Evolutionary conservation across 2,888 invertebrate genomes (phyloP).

Genomic region (Reticulitermes lucifugus): DNA sequence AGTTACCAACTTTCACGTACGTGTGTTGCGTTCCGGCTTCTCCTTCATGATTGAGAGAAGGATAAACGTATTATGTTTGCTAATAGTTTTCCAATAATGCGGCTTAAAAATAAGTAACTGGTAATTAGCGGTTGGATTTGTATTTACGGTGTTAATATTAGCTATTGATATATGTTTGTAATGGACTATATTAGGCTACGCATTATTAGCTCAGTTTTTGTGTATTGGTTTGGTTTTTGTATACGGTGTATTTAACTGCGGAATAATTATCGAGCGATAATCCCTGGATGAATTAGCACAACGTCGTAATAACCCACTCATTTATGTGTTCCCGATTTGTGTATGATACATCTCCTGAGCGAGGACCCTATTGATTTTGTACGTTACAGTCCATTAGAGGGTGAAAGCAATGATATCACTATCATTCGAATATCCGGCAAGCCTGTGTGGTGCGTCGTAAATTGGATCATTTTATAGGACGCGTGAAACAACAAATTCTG

Average conservation of each 20-base stretch:
- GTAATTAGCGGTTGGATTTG: neutral
- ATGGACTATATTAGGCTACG: neutral
- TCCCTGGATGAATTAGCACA: slow-evolving; percentile 5
- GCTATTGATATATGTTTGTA: neutral
- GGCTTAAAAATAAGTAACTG: neutral
- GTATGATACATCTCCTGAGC: neutral
- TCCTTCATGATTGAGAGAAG: too few relatives aligned
- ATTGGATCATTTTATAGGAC: neutral
- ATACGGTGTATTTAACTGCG: neutral
- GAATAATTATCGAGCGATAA: neutral
- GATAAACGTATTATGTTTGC: neutral
- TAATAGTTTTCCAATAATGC: neutral
- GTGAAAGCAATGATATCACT: neutral
- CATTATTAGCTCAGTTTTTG: neutral
- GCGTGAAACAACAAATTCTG: neutral
- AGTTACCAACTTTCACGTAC: too few relatives aligned
- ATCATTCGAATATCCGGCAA: neutral
- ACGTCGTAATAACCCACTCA: slow-evolving; percentile 1
- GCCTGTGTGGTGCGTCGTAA: neutral
- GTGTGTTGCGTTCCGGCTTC: too few relatives aligned
- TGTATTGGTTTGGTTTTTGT: neutral
- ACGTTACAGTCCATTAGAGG: neutral
- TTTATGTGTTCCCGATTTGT: neutral
- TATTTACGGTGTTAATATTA: neutral
- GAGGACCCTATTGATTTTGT: neutral